Conservation (phyloP, 1,140 invertebrate species). For the Anoplolepis gracilipes region DNA sequence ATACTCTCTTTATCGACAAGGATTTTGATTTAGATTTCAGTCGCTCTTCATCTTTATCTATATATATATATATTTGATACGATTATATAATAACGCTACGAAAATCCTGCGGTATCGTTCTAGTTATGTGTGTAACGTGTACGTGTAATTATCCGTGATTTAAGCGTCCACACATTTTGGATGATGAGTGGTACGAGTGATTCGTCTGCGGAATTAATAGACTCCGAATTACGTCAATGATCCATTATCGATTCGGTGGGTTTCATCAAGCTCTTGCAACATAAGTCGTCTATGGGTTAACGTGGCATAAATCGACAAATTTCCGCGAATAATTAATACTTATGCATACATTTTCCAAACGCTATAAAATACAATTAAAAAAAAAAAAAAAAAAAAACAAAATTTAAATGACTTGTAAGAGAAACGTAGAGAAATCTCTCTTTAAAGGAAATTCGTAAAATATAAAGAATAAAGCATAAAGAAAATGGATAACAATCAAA, state of each 20-base stretch:
- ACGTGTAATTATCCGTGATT: slow-evolving; percentile 15
- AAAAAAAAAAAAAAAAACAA: too few relatives aligned
- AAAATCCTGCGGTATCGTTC: slow-evolving; percentile 5
- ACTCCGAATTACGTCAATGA: slow-evolving; percentile 27
- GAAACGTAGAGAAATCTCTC: not conserved
- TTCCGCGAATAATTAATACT: not conserved
- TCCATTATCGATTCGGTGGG: not conserved
- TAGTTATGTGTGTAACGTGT: not conserved
- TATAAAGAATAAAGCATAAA: too few relatives aligned
- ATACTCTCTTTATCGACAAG: not conserved
- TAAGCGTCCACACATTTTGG: not conserved
- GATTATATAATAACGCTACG: slow-evolving; percentile 13
- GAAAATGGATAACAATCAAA: too few relatives aligned
- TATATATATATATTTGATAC: not conserved
- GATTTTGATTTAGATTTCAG: slow-evolving; percentile 12
- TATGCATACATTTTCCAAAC: not conserved
- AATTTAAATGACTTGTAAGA: not conserved
- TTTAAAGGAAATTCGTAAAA: too few relatives aligned
- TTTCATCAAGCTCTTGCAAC: not conserved
- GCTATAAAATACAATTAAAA: not conserved
- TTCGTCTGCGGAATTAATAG: slow-evolving; percentile 49
- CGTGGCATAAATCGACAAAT: not conserved
- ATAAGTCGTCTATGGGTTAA: not conserved
- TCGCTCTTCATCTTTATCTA: too few relatives aligned
- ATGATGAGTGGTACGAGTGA: not conserved